Evolutionary conservation across 2,113 vertebrate genomes (phyloP).

Genomic region (Azemiops feae): DNA sequence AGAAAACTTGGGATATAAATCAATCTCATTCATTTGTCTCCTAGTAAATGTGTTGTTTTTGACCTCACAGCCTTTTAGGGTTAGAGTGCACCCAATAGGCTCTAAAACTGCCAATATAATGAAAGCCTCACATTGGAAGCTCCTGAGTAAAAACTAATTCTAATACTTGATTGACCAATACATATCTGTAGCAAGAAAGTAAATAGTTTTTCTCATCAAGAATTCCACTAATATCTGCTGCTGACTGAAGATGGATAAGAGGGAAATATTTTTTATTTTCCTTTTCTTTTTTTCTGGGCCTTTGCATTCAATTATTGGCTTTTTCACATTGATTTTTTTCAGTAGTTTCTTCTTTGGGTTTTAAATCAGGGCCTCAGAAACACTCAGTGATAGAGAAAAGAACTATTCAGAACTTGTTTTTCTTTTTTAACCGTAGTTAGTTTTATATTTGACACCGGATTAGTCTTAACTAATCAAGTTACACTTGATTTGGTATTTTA

Average conservation of each 20-base stretch:
- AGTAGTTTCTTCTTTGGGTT: neutral
- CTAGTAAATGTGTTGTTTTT: neutral
- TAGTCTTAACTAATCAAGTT: neutral
- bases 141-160: neutral
- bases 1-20: neutral
- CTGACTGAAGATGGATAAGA: neutral
- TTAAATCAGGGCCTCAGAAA: neutral
- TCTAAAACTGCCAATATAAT: neutral
- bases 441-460: neutral
- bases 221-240: neutral
- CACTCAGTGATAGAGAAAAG: neutral
- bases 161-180: neutral
- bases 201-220: neutral
- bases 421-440: neutral
- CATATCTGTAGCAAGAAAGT: neutral
- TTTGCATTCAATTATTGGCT: neutral
- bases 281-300: neutral
- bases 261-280: neutral
- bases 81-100: no score
- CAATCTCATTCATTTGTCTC: neutral
- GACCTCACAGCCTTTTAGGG: neutral
- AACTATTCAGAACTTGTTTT: neutral
- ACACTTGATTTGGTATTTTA: neutral
- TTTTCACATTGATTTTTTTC: neutral
- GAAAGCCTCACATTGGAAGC: neutral